Conservation (phyloP, 2,797 vertebrate genomes). For the Anabas testudineus region DNA sequence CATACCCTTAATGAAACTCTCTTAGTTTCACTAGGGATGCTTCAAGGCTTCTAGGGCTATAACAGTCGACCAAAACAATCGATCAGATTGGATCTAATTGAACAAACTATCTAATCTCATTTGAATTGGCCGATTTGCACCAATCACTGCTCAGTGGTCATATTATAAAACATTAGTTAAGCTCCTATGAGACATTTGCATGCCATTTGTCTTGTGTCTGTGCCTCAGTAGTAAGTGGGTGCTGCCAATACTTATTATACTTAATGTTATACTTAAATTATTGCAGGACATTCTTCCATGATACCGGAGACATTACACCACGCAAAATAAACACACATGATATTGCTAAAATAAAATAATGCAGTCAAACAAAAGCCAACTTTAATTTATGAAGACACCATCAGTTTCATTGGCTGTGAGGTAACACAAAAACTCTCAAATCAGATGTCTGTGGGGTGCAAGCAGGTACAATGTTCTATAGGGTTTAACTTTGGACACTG, state of each 20-base stretch:
- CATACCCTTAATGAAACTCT: slow-evolving; percentile 45
- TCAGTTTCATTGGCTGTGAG: no score
- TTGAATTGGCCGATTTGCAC: slow-evolving; percentile 27
- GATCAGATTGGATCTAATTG: no score
- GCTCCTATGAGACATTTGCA: no score
- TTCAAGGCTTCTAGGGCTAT: slow-evolving; percentile 18
- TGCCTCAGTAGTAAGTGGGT: background rate
- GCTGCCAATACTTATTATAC: background rate
- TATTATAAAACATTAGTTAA: background rate
- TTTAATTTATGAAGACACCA: slow-evolving; percentile 1
- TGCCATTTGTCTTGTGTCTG: background rate
- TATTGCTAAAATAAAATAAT: background rate
- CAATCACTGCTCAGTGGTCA: slow-evolving; percentile 8
- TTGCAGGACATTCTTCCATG: no score
- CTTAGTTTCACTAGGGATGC: slow-evolving; percentile 16
- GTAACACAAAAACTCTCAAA: no score
- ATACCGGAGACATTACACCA: background rate
- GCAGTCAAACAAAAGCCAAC: background rate
- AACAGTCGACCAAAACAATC: no score
- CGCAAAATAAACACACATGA: background rate
- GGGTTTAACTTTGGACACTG: no score
- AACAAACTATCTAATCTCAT: slow-evolving; percentile 19
- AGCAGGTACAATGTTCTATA: no score
- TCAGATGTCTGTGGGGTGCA: no score
- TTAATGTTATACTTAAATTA: background rate